Conservation (phyloP, 2,888 invertebrate genomes). For the Sarcophaga carnaria region DNA sequence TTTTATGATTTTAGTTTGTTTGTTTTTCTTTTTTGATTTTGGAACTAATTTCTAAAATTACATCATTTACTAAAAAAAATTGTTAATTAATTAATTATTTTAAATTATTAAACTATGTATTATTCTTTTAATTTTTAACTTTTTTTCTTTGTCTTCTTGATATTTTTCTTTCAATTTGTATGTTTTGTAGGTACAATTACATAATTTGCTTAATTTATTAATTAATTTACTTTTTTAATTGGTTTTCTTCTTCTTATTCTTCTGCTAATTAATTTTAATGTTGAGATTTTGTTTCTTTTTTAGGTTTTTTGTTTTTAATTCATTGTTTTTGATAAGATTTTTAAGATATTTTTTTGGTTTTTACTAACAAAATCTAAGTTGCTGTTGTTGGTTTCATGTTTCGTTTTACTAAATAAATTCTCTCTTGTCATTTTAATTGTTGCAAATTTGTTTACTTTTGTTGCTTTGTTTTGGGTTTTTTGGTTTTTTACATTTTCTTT, state of each 20-base stretch:
- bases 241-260: too few relatives aligned
- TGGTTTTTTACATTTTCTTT: not conserved
- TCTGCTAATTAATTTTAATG: too few relatives aligned
- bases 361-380: conserved; percentile 60
- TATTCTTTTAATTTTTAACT: conserved; percentile 22
- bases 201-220: conserved; percentile 56
- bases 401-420: conserved; percentile 64
- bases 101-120: conserved; percentile 44
- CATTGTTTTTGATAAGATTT: not conserved
- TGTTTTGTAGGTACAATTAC: conserved; percentile 68
- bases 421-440: conserved; percentile 44
- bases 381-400: conserved; percentile 38
- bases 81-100: conserved; percentile 29
- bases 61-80: conserved; percentile 48
- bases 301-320: not conserved
- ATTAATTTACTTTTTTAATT: conserved; percentile 23
- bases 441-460: conserved; percentile 1
- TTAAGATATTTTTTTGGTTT: conserved; percentile 36
- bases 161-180: conserved; percentile 50
- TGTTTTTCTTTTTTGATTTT: conserved; percentile 6
- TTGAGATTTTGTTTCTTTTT: not conserved
- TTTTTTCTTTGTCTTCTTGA: not conserved
- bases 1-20: not conserved
- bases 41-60: conserved; percentile 50
- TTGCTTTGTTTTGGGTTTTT: not conserved